Evolutionary conservation across 2,888 invertebrate species (phyloP), one percentile per base, ranked within the genome.

Genomic region (Perithous albicinctus): DNA sequence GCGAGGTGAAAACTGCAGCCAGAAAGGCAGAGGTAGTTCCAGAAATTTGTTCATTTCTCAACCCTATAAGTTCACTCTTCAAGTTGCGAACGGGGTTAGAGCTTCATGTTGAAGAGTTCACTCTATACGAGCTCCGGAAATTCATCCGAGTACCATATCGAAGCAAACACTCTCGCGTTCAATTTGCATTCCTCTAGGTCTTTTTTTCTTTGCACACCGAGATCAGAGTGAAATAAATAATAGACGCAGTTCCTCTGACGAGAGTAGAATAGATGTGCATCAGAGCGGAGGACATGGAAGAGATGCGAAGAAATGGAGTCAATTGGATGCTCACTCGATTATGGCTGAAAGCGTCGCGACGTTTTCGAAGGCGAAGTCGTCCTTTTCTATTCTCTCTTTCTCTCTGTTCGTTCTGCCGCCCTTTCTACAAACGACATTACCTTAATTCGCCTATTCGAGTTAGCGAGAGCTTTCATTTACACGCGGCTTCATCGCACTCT

Each of bases 311-410:
- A 84, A 84, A 70, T 56, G 76, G 76, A 78, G 76, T 83, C 83
- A 84, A 84, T 84, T 83, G 80, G 80, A 81, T 81, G 80, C 77
- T 80, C 78, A 84, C 69, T 83, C 83, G 74, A 84, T 84, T 82
- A 83, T 48, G 59, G 51, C 51, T 80, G 66, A 84, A 78, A 82
- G 72, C 66, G 78, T 75, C 43, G 70, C 26, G 76, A 70, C 56
- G 77, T 46, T 72, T 63, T 46, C 61, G 70, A 7, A 26, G 32
- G 64, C 54, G 70, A 38, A 64, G 67, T 54, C 64, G 41, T 46
- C 72, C 76, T 70, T 66, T 48, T 10, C 61, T 64, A 66, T 78
- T 67, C 54, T 54, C 69, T 12, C 8, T 38, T 64, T 72, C 8
- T 38, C 67, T 72, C 66, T 79, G 66, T 51, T 59, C 43, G 56